phyloP scores from a whole-genome alignment of 2,888 invertebrate genomes.

The Cyclophora punctaria region DNA sequence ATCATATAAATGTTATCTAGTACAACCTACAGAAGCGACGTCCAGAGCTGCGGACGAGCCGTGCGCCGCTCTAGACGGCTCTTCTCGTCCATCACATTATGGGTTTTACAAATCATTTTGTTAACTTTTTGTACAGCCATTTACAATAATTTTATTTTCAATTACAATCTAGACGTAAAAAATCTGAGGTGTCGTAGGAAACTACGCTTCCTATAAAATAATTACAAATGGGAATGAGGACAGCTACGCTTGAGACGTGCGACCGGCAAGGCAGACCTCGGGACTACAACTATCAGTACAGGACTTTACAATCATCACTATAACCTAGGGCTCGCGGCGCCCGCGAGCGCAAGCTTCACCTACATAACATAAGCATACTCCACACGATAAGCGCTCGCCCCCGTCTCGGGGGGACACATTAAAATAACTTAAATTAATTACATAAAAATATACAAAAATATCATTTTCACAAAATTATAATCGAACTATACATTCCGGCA shows the following conservation, averaged over 20 bases:
- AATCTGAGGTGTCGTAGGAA: conserved; percentile 73
- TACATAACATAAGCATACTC: conserved; percentile 55
- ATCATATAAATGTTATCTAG: conserved; percentile 76
- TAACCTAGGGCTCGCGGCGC: conserved; percentile 41
- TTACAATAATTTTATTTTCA: conserved; percentile 76
- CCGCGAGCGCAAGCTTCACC: conserved; percentile 21
- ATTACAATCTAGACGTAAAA: conserved; percentile 74
- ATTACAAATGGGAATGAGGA: conserved; percentile 73
- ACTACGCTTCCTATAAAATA: conserved; percentile 73
- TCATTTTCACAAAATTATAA: conserved; percentile 74
- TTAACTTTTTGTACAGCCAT: conserved; percentile 75
- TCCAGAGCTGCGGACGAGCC: conserved; percentile 43
- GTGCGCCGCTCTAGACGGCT: conserved; percentile 50
- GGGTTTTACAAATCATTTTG: conserved; percentile 72
- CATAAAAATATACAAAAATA: conserved; percentile 75
- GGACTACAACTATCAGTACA: conserved; percentile 70
- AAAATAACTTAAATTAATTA: conserved; percentile 70
- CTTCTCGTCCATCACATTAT: conserved; percentile 68
- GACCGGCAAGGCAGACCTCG: conserved; percentile 71
- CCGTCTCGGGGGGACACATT: conserved; percentile 44
- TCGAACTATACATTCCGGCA: conserved; percentile 71
- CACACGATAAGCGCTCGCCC: conserved; percentile 45
- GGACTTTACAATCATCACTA: conserved; percentile 74
- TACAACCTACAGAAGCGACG: conserved; percentile 68
- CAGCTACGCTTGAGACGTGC: conserved; percentile 71